phyloP scores from a whole-genome alignment of 2,113 vertebrate genomes.

The Mastomys natalensis region DNA sequence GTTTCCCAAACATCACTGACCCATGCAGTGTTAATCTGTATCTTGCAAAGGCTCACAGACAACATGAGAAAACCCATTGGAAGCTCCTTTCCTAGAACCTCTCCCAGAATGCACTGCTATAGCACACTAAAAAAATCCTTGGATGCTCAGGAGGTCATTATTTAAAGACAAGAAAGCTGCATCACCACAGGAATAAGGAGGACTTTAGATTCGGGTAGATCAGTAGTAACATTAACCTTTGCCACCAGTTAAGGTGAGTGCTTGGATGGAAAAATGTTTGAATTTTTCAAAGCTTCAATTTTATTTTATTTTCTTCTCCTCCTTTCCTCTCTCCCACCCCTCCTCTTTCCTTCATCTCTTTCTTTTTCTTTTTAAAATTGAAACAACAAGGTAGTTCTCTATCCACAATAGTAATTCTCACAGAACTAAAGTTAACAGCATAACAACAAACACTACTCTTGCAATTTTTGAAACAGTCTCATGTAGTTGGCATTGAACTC shows the following conservation, averaged over 20 bases:
- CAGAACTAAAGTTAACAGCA: constrained; percentile 19
- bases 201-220: not conserved
- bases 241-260: not conserved
- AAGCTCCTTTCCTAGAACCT: not conserved
- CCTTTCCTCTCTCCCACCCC: not conserved
- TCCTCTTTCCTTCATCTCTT: not conserved
- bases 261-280: constrained; percentile 10
- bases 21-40: not conserved
- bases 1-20: constrained; percentile 34
- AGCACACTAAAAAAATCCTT: not conserved
- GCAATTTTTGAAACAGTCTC: not conserved
- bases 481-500: not conserved
- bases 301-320: not conserved
- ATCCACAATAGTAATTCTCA: not conserved
- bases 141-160: constrained; percentile 24
- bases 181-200: not conserved
- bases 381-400: not conserved
- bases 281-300: constrained; percentile 36
- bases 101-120: not conserved
- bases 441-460: not conserved
- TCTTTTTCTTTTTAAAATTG: not conserved
- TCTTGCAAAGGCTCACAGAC: constrained; percentile 36
- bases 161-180: constrained; percentile 29
- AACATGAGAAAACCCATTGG: not conserved
- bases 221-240: not conserved